These are phyloP conservation scores for Malurus splendens DNA, from an alignment of 2,797 vertebrate species.

Conservation along the genomic window DNA sequence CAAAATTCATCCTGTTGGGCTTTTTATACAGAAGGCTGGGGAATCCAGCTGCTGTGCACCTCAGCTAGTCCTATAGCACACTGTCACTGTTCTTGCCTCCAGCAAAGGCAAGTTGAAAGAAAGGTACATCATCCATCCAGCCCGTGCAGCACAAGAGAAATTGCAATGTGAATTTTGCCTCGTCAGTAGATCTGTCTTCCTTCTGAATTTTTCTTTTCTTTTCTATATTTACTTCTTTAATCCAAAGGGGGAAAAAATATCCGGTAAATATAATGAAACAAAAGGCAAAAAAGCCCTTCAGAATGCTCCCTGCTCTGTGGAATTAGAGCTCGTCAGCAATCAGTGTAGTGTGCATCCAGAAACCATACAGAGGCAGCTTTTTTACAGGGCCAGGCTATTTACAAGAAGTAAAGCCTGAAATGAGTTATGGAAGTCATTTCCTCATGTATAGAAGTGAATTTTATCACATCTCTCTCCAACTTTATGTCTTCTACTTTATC, in stretches of 20 bases:
- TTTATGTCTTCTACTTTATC: slow-evolving; percentile 61
- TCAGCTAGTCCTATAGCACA: slow-evolving; percentile 14
- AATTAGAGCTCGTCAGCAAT: not conserved
- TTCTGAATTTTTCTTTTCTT: not conserved
- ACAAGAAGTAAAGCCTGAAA: slow-evolving; percentile 39
- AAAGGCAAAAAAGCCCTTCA: not conserved
- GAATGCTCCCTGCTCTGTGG: not conserved
- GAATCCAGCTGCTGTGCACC: slow-evolving; percentile 43
- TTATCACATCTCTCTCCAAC: slow-evolving; percentile 53
- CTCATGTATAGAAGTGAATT: slow-evolving; percentile 50
- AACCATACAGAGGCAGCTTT: not conserved
- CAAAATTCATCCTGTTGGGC: slow-evolving; percentile 48
- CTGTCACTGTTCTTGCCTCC: slow-evolving; percentile 38
- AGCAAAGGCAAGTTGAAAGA: slow-evolving; percentile 54
- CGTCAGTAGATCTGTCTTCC: slow-evolving; percentile 1
- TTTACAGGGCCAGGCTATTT: slow-evolving; percentile 30
- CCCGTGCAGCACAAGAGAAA: slow-evolving; percentile 4
- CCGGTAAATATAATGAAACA: not conserved
- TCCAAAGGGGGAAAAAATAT: not conserved
- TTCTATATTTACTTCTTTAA: not conserved
- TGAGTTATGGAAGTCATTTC: slow-evolving; percentile 57
- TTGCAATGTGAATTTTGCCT: not conserved
- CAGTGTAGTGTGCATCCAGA: not conserved
- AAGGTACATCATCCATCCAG: slow-evolving; percentile 44
- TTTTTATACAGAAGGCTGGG: slow-evolving; percentile 34